Conservation (phyloP, 2,888 invertebrate genomes). For the Hypena proboscidalis region DNA sequence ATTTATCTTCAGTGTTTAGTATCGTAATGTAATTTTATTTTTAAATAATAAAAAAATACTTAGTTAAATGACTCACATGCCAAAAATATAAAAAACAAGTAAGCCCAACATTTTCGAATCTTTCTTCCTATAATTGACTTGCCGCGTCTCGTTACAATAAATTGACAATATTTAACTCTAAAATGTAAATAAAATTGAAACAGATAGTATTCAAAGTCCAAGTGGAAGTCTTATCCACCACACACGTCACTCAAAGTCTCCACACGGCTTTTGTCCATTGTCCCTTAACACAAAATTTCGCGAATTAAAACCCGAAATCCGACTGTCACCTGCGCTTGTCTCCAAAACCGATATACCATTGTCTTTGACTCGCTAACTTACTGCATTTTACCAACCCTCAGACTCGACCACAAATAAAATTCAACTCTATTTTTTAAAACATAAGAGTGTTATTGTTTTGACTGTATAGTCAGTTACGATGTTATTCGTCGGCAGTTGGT, state of each 20-base stretch:
- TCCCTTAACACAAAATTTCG: conserved; percentile 71
- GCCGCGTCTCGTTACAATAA: too few relatives aligned
- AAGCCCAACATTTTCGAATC: too few relatives aligned
- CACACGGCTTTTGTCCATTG: conserved; percentile 65
- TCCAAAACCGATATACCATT: conserved; percentile 77
- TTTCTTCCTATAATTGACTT: too few relatives aligned
- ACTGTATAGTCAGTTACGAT: conserved; percentile 15
- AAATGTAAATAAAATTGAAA: background rate
- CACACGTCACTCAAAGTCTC: conserved; percentile 71
- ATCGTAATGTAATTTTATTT: too few relatives aligned
- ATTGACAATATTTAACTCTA: background rate
- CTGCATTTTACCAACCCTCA: conserved; percentile 17
- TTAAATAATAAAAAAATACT: too few relatives aligned
- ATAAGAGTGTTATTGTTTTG: conserved; percentile 22
- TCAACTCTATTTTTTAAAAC: conserved; percentile 21
- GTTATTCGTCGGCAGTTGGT: conserved; percentile 33
- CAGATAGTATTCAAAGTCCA: background rate
- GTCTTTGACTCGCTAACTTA: conserved; percentile 53
- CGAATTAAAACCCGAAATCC: conserved; percentile 77
- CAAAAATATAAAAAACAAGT: too few relatives aligned
- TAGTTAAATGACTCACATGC: too few relatives aligned
- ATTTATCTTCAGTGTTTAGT: too few relatives aligned
- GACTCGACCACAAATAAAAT: conserved; percentile 23
- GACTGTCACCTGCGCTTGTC: conserved; percentile 77
- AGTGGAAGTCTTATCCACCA: conserved; percentile 48